Evolutionary conservation across 2,888 invertebrate species (phyloP).

Genomic region (Tholera decimalis): DNA sequence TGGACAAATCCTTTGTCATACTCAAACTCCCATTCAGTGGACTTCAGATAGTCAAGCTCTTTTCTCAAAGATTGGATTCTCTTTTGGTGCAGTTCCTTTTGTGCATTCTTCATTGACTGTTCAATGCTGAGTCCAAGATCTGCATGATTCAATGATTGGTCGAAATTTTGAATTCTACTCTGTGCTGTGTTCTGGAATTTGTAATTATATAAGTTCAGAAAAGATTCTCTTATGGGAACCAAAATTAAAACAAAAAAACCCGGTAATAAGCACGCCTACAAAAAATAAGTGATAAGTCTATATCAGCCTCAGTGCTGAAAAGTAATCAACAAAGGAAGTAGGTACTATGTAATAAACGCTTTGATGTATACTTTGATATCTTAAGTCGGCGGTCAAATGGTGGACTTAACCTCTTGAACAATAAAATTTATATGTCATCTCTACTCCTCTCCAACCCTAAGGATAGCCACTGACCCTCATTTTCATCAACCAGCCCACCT

Average conservation of each 20-base stretch:
- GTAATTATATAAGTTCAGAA: not conserved
- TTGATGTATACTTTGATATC: not conserved
- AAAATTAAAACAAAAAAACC: not conserved
- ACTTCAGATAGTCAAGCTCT: conserved; percentile 95
- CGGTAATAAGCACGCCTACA: not conserved
- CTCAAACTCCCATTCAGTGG: conserved; percentile 96
- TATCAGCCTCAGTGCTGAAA: not conserved
- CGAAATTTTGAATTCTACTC: conserved; percentile 81
- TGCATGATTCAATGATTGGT: conserved; percentile 88
- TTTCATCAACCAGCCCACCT: not conserved
- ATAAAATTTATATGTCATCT: no score
- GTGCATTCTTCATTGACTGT: conserved; percentile 90
- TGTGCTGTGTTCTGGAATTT: conserved; percentile 77
- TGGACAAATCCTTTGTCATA: conserved; percentile 93
- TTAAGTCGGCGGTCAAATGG: not conserved
- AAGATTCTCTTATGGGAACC: not conserved
- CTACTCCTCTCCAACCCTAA: no score
- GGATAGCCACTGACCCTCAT: no score
- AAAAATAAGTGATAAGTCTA: not conserved
- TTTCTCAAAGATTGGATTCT: conserved; percentile 94
- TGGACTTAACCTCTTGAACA: not conserved
- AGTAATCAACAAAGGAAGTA: not conserved
- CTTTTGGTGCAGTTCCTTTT: conserved; percentile 93
- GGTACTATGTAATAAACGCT: not conserved
- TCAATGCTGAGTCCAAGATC: conserved; percentile 90